phyloP scores from a whole-genome alignment of 2,797 vertebrate species.

The Tokudaia tokunoshimensis region DNA sequence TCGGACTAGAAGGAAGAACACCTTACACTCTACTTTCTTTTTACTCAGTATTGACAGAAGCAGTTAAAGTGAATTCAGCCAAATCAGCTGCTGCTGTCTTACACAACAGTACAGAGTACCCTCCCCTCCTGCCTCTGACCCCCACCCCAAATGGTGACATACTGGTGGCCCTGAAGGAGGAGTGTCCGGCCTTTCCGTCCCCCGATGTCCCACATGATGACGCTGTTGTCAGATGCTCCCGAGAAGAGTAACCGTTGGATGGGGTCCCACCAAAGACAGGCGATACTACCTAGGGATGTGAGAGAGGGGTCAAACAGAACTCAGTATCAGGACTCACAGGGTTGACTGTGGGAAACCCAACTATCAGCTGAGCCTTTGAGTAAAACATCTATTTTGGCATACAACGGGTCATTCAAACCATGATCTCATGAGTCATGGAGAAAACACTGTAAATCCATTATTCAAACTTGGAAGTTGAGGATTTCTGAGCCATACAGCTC shows the following conservation, averaged over 20 bases:
- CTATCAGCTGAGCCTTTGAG: not conserved
- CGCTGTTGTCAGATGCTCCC: conserved; percentile 96
- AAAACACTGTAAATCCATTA: not conserved
- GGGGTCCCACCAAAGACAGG: conserved; percentile 97
- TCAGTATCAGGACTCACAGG: not conserved
- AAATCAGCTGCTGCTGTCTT: not conserved
- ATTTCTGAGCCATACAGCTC: not conserved
- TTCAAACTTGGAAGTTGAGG: not conserved
- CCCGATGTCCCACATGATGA: conserved; percentile 99
- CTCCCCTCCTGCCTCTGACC: not conserved
- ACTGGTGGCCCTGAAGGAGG: conserved; percentile 98
- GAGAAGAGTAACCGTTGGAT: conserved; percentile 97
- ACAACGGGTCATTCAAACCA: not conserved
- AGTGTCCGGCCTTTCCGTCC: conserved; percentile 96
- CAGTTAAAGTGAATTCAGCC: not conserved
- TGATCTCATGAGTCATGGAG: not conserved
- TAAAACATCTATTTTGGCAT: not conserved
- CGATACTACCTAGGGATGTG: conserved; percentile 91
- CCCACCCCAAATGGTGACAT: conserved; percentile 54
- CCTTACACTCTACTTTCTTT: not conserved
- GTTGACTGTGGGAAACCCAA: not conserved
- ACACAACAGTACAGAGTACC: not conserved
- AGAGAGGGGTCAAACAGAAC: not conserved
- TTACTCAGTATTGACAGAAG: not conserved
- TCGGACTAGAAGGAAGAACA: not conserved